Conservation (phyloP, 2,888 invertebrate genomes). For the Augochlorella aurata region DNA sequence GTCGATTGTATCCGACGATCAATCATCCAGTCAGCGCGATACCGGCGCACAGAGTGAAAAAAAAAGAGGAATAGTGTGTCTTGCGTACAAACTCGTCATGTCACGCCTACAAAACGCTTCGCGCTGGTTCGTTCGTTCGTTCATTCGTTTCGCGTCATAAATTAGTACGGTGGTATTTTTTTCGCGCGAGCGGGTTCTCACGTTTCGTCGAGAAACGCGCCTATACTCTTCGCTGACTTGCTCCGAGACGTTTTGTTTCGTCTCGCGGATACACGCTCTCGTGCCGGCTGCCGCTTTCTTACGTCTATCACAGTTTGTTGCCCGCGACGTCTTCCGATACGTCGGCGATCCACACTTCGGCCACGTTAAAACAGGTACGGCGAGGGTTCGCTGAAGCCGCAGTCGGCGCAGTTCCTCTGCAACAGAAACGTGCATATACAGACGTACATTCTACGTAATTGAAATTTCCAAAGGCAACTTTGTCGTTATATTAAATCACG, state of each 20-base stretch:
- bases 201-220: constrained; percentile 28
- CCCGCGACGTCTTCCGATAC: constrained; percentile 41
- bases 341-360: constrained; percentile 19
- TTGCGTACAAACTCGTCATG: constrained; percentile 16
- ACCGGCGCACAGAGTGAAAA: constrained; percentile 24
- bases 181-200: constrained; percentile 1
- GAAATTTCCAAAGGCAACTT: no score
- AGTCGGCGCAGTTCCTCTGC: constrained; percentile 69
- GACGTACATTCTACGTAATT: no score
- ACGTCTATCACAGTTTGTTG: constrained; percentile 50
- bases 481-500: no score
- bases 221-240: neutral
- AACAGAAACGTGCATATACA: neutral
- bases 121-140: constrained; percentile 6
- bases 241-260: constrained; percentile 4
- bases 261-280: neutral
- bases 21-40: constrained; percentile 44
- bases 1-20: constrained; percentile 39
- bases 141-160: neutral
- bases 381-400: constrained; percentile 70
- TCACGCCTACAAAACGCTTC: constrained; percentile 8
- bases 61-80: neutral
- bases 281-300: constrained; percentile 65
- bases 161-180: constrained; percentile 19
- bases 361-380: constrained; percentile 62